phyloP scores from a whole-genome alignment of 2,888 invertebrate species.

The Polymixis flavicincta region DNA sequence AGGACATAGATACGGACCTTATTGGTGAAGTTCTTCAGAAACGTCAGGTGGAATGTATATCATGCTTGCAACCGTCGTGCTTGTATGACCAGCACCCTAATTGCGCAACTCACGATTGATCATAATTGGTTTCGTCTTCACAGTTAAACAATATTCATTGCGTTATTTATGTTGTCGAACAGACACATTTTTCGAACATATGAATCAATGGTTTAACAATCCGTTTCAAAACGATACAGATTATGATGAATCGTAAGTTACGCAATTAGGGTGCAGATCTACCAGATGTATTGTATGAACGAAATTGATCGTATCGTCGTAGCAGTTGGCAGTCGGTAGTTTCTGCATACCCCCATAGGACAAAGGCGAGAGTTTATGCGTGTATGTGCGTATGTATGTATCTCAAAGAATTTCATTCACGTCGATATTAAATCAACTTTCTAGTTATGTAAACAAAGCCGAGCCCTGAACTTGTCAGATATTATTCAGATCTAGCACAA shows the following conservation, averaged over 20 bases:
- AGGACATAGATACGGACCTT: neutral
- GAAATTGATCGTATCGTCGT: neutral
- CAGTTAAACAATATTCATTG: too few relatives aligned
- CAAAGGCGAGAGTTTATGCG: neutral
- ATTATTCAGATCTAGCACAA: neutral
- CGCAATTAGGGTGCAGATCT: too few relatives aligned
- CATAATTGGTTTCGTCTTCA: too few relatives aligned
- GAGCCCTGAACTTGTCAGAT: conserved; percentile 4
- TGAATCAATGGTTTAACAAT: too few relatives aligned
- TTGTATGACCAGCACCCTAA: neutral
- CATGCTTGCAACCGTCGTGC: neutral
- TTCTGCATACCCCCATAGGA: neutral
- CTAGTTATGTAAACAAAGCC: neutral
- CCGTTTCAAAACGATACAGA: too few relatives aligned
- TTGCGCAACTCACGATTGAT: too few relatives aligned
- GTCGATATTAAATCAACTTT: neutral
- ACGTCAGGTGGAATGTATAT: neutral
- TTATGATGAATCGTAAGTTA: too few relatives aligned
- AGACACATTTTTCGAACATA: too few relatives aligned
- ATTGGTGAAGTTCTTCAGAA: neutral
- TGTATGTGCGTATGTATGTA: neutral
- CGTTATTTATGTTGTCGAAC: too few relatives aligned
- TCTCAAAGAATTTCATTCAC: neutral
- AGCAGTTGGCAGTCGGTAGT: neutral
- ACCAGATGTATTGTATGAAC: neutral